Evolutionary conservation across 2,888 invertebrate genomes (phyloP).

Genomic region (Smittia sp.): DNA sequence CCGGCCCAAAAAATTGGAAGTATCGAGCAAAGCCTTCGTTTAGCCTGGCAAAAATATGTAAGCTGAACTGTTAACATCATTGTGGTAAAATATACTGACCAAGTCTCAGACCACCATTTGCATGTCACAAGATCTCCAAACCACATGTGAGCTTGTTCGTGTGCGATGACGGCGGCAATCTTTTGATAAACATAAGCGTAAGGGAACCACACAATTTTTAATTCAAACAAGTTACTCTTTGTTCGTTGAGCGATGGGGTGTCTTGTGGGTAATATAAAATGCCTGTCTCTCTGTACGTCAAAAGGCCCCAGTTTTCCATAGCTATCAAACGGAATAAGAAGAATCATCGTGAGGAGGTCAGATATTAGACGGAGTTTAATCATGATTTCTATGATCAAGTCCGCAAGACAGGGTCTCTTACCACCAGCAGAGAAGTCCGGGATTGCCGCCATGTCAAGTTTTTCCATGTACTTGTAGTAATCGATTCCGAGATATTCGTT

Average conservation of each 20-base stretch:
- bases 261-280: constrained; percentile 63
- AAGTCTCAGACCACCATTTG: constrained; percentile 60
- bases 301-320: constrained; percentile 53
- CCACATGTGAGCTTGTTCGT: constrained; percentile 66
- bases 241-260: constrained; percentile 60
- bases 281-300: constrained; percentile 68
- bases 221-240: constrained; percentile 47
- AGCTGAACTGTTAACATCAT: no score
- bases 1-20: constrained; percentile 67
- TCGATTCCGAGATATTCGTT: constrained; percentile 60
- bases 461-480: constrained; percentile 62
- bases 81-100: constrained; percentile 54
- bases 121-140: constrained; percentile 62
- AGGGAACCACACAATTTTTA: constrained; percentile 48
- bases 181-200: neutral
- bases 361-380: no score
- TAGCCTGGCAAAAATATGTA: neutral
- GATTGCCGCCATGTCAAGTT: constrained; percentile 81
- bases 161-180: constrained; percentile 46
- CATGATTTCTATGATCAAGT: no score
- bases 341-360: no score
- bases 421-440: constrained; percentile 81
- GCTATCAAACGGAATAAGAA: no score
- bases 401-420: no score
- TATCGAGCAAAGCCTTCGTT: constrained; percentile 70